Evolutionary conservation across 2,113 vertebrate species (phyloP), one percentile per base, ranked within the genome.

Genomic region (Mormyrus lacerda): DNA sequence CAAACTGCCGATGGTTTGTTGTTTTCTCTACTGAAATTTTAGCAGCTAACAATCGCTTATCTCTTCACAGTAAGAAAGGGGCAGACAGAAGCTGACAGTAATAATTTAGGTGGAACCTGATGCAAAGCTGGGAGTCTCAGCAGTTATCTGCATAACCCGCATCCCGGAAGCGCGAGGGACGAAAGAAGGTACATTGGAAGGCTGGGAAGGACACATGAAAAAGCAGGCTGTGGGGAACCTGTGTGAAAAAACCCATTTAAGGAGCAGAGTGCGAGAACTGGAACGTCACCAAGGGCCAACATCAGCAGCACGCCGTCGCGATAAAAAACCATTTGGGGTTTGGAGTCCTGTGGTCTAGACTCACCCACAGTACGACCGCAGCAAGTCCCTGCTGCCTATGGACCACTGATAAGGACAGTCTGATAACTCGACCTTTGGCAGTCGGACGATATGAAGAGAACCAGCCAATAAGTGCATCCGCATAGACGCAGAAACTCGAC

Each of bases 111-210:
- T 39, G 47, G 58, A 15, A 69, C 44, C 45, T 79, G 88, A 88
- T 2, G 45, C 45, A 51, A 39, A 47, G 44, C 58, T 4, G 7
- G 61, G 42, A 76, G 19, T 88, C 61, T 51, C 47, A 76, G 65
- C 88, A 88, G 15, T 53, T 88, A 88, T 79, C 65, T 79, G n/a
- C 88, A 7, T 51, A 76, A 88, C 47, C 88, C 4, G 24, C 51
- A n/a, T 53, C 48, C 7, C 17, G 3, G 35, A 58, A 58, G 13
- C 4, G 9, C 11, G 86, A 87, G 27, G 27, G 31, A 21, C 27
- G 9, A 31, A 48, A 39, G 47, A 17, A 13, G 3, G 31, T 50
- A 31, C 15, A 50, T 27, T 15, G 48, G 48, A 53, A 53, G 10
- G 85, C n/a, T 53, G n/a, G 6, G 48, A 53, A 55, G n/a, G n/a